Evolutionary conservation across 2,113 vertebrate genomes (phyloP).

Genomic region (Python bivittatus): DNA sequence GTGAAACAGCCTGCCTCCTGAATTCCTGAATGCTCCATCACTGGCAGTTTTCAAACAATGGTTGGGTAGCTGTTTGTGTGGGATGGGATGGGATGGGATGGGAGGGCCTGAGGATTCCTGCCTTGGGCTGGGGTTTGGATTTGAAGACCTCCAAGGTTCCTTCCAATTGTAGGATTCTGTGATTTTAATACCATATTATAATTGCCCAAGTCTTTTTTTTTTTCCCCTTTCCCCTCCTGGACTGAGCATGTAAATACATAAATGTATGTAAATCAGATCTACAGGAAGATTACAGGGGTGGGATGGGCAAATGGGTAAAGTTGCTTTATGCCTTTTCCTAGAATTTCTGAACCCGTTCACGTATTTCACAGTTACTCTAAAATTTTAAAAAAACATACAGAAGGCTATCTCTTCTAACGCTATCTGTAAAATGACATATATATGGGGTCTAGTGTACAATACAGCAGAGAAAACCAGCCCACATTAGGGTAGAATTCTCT

Average conservation of each 20-base stretch:
- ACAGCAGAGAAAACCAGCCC: background rate
- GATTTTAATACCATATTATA: background rate
- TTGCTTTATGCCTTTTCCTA: background rate
- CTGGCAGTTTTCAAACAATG: background rate
- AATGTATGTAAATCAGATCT: background rate
- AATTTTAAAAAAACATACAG: background rate
- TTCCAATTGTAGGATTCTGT: background rate
- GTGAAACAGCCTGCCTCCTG: background rate
- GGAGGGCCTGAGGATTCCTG: background rate
- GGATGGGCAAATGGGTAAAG: background rate
- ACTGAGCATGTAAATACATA: background rate
- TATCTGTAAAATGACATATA: background rate
- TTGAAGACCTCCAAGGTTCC: background rate
- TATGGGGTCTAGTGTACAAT: background rate
- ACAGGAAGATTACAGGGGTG: background rate
- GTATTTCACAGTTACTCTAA: no score
- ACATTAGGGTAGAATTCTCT: background rate
- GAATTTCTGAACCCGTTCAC: background rate
- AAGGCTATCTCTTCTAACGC: background rate
- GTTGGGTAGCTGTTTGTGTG: background rate
- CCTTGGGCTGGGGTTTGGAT: background rate
- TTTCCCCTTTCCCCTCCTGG: background rate
- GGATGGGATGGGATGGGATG: background rate
- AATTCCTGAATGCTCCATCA: background rate
- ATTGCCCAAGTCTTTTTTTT: background rate